A percentile compares a stretch with the other conserved stretches of the same genome.
Evolutionary conservation across 2,888 invertebrate species (phyloP).

Genomic region (Tetheella fluctuosa): DNA sequence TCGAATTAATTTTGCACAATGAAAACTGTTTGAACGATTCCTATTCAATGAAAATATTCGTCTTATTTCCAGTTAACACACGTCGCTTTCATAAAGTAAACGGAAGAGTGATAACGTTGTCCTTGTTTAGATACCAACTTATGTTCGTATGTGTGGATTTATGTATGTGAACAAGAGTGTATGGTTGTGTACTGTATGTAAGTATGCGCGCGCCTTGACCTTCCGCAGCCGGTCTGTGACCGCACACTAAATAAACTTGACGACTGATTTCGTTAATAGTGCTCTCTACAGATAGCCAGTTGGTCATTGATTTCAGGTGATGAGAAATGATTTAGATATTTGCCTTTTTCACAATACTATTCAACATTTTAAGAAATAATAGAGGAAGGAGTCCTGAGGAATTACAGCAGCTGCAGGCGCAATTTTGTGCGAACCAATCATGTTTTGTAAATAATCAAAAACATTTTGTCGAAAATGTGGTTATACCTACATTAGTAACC

Average conservation of each 20-base stretch:
- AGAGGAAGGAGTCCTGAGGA: background rate
- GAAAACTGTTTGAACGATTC: conserved; percentile 28
- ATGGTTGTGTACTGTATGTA: conserved; percentile 40
- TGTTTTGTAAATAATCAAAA: background rate
- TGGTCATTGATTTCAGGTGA: background rate
- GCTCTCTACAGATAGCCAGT: background rate
- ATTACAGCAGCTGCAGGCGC: background rate
- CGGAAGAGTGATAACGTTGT: conserved; percentile 60
- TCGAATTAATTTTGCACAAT: conserved; percentile 33
- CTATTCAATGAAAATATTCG: conserved; percentile 28
- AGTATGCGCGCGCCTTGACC: conserved; percentile 61
- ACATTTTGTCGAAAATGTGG: background rate
- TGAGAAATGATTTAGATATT: background rate
- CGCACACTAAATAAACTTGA: conserved; percentile 47
- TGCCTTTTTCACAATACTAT: background rate
- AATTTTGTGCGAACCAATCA: background rate
- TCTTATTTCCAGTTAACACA: conserved; percentile 38
- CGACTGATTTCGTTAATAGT: conserved; percentile 21
- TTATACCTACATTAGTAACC: too few species aligned
- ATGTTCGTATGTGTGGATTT: conserved; percentile 42
- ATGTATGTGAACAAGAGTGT: conserved; percentile 38
- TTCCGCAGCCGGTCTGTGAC: conserved; percentile 66
- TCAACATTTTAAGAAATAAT: too few species aligned
- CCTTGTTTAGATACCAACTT: conserved; percentile 53
- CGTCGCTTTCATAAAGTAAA: conserved; percentile 58